Evolutionary conservation across 2,113 vertebrate species (phyloP).

Genomic region (Pterocles burchelli): DNA sequence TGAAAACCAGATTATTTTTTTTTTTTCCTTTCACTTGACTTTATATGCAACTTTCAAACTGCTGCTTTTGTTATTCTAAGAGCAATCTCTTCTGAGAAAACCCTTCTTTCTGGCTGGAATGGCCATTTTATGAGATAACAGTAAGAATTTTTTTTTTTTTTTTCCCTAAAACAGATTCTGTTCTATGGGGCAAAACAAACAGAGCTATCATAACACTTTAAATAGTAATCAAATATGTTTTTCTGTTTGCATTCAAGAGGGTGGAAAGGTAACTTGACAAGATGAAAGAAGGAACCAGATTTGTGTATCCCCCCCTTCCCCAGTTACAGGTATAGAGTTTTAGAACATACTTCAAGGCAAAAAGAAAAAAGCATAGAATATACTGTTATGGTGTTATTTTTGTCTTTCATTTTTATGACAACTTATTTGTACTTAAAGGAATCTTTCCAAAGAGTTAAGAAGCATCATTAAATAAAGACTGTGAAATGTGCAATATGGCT

Average conservation of each 20-base stretch:
- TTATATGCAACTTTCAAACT: constrained; percentile 2
- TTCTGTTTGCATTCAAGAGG: constrained; percentile 73
- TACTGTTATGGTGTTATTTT: constrained; percentile 83
- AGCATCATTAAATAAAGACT: constrained; percentile 98
- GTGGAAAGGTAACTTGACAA: constrained; percentile 73
- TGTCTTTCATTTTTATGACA: constrained; percentile 88
- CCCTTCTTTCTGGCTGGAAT: constrained; percentile 35
- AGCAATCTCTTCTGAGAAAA: constrained; percentile 13
- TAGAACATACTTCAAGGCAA: constrained; percentile 78
- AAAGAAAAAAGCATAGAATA: constrained; percentile 72
- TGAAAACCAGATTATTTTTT: neutral
- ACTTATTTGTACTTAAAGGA: constrained; percentile 88
- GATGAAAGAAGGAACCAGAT: constrained; percentile 63
- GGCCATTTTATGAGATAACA: constrained; percentile 68
- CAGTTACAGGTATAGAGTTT: constrained; percentile 74
- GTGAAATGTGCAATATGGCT: constrained; percentile 99
- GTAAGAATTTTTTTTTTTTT: constrained; percentile 15
- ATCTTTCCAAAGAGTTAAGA: constrained; percentile 91
- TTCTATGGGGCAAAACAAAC: constrained; percentile 75
- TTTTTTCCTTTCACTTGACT: neutral
- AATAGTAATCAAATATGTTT: constrained; percentile 81
- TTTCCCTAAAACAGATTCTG: constrained; percentile 64
- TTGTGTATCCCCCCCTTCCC: constrained; percentile 19
- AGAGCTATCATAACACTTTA: constrained; percentile 79
- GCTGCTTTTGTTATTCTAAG: constrained; percentile 10